Conservation (phyloP, 2,797 vertebrate species). For the Ceryle rudis region DNA sequence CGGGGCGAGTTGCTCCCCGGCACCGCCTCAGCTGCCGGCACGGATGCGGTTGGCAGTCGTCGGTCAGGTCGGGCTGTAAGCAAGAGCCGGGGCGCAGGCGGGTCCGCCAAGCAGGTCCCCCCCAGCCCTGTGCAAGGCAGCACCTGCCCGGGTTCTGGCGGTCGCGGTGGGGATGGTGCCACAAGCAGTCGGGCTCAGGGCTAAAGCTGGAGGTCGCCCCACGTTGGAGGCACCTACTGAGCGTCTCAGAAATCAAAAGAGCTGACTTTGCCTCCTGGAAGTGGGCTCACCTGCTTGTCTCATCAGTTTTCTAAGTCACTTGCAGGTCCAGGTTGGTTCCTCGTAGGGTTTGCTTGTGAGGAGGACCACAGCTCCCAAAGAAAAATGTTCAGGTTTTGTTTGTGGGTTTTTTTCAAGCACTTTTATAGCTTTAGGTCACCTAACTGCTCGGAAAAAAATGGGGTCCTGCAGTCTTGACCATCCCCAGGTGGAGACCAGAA, state of each 20-base stretch:
- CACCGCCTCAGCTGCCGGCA: not conserved
- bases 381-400: not conserved
- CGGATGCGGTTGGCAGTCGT: not conserved
- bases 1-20: not conserved
- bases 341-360: not conserved
- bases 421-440: not conserved
- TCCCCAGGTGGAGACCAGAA: not conserved
- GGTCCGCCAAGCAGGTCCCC: not conserved
- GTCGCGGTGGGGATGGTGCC: not conserved
- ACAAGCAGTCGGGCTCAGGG: not conserved
- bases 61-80: not conserved
- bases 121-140: not conserved
- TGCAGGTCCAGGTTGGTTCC: not conserved
- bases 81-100: not conserved
- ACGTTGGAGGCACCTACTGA: not conserved
- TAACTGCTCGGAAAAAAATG: not conserved
- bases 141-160: not conserved
- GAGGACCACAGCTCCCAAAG: not conserved
- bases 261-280: not conserved
- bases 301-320: not conserved
- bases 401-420: not conserved
- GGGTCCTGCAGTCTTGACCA: not conserved
- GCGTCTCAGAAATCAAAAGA: not conserved
- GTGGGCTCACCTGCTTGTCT: not conserved
- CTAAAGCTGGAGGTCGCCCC: not conserved